Base-by-base conservation (phyloP, 2,113 vertebrate species). In the Delphinapterus leucas region DNA sequence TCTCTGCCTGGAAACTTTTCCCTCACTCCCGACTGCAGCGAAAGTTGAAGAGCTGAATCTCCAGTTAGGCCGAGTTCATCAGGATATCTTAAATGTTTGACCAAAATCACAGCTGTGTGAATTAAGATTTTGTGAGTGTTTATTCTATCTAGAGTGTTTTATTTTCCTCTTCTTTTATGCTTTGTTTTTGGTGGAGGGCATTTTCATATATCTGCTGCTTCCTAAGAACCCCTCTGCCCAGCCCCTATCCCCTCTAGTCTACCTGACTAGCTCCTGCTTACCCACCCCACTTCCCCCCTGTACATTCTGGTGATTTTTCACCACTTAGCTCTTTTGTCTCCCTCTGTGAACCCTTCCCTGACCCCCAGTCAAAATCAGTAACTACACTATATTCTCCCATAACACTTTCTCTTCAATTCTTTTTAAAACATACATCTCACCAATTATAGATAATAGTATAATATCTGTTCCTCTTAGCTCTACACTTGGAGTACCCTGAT, bases 401-500 rank as follows among this genome's bases (percentile, higher is more conserved):
- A 68, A 53, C 6, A 28, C 38, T 86, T 90, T 81, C 33, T 90
- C 31, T 94, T 96, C 9, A 25, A 0, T 88, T 82, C 25, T 87
- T 67, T 41, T 88, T 93, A 86, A 0, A 90, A 41, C 38, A 21
- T 94, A 0, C 68, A 49, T 96, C n/a, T 91, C 41, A 95, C 4
- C 44, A 96, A 26, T 90, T 95, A 47, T 5, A 93, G 65, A 60
- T 70, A 60, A 67, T 31, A 26, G 15, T 81, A 91, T 31, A 23
- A 15, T 85, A 91, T 95, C 55, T 91, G 8, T 93, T 93, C 36
- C 76, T 96, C 33, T 85, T 95, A 65, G 67, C 77, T 96, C 65
- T 80, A 94, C 47, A 93, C 12, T 36, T 97, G 36, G 21, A 88
- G 26, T 88, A 96, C 49, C 25, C 0, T 90, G 47, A 88, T 4